phyloP scores from a whole-genome alignment of 2,797 vertebrate genomes.

The Heteromormyrus szaboi region DNA sequence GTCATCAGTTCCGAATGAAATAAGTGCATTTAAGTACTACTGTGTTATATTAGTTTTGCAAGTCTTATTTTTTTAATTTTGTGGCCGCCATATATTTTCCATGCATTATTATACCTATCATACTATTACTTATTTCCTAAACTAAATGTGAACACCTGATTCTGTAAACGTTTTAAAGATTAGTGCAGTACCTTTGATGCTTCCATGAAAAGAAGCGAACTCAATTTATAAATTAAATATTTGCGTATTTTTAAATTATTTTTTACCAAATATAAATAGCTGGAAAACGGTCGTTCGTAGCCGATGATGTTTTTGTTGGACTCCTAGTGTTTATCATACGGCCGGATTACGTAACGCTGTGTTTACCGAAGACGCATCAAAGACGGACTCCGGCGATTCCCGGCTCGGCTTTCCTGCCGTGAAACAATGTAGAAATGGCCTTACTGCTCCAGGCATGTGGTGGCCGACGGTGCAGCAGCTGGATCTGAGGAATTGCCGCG shows the following conservation, averaged over 20 bases:
- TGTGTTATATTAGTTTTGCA: background rate
- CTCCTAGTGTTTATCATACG: background rate
- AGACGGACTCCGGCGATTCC: background rate
- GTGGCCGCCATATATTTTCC: background rate
- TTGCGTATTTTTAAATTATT: background rate
- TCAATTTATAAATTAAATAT: background rate
- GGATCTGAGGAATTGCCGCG: constrained; percentile 17
- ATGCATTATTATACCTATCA: background rate
- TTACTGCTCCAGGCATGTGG: constrained; percentile 12
- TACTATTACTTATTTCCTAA: background rate
- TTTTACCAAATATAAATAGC: background rate
- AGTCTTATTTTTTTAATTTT: background rate
- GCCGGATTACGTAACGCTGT: constrained; percentile 1
- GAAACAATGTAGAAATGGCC: constrained; percentile 12
- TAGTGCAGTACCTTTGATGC: background rate
- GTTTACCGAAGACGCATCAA: constrained; percentile 3
- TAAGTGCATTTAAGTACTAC: background rate
- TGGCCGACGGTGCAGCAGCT: constrained; percentile 3
- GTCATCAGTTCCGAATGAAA: background rate
- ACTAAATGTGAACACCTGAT: background rate
- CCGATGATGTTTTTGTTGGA: background rate
- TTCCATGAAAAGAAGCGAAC: background rate
- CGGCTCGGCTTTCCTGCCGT: constrained; percentile 14
- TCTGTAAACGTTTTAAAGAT: background rate
- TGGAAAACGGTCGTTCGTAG: background rate